These are phyloP conservation scores for Chelonia mydas DNA, from an alignment of 2,797 vertebrate genomes.

Conservation along the genomic window DNA sequence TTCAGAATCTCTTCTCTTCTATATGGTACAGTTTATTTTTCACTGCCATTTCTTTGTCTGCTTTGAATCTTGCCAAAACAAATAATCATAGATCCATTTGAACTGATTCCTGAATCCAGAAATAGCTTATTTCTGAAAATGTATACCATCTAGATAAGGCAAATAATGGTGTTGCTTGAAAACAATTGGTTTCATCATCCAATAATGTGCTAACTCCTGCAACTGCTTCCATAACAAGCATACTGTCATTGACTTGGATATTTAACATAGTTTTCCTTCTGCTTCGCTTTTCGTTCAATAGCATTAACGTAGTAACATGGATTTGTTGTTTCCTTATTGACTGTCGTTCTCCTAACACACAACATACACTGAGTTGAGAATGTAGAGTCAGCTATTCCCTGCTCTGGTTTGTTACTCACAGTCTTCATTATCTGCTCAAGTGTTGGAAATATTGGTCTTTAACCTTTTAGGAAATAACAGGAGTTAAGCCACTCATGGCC, in stretches of 20 bases:
- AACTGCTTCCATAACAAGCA: not conserved
- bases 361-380: not conserved
- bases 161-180: not conserved
- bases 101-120: not conserved
- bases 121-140: not conserved
- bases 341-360: not conserved
- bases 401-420: not conserved
- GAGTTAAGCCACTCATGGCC: not conserved
- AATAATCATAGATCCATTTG: not conserved
- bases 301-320: not conserved
- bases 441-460: not conserved
- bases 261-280: not conserved
- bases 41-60: not conserved
- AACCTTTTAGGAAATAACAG: too few relatives aligned
- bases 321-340: not conserved
- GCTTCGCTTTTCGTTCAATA: not conserved
- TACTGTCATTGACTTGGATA: not conserved
- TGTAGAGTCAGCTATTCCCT: not conserved
- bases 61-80: not conserved
- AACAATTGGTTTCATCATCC: not conserved
- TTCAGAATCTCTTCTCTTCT: not conserved
- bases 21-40: not conserved
- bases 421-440: accelerated
- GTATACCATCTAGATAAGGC: too few relatives aligned
- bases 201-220: not conserved